Percentiles rank a stretch among this genome's conserved stretches.
These are phyloP conservation scores for Regulus satrapa DNA, from an alignment of 2,113 vertebrate genomes.

Conservation along the genomic window DNA sequence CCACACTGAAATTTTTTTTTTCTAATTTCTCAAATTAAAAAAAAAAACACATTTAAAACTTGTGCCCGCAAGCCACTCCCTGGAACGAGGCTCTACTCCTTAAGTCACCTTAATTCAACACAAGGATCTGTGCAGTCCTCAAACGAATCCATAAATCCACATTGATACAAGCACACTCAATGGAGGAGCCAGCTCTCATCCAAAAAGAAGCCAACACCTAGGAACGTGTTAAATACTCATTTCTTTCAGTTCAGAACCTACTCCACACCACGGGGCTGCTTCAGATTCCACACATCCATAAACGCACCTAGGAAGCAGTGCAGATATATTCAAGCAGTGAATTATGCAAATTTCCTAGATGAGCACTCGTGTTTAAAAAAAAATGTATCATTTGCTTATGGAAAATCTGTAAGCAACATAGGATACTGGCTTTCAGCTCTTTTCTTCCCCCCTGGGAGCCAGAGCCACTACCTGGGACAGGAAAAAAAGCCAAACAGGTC, in stretches of 20 bases:
- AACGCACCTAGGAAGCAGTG: not conserved
- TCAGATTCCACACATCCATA: not conserved
- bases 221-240: not conserved
- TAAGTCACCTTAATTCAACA: not conserved
- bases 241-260: not conserved
- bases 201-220: not conserved
- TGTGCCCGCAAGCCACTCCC: not conserved
- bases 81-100: not conserved
- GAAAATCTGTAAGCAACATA: not conserved
- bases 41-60: not conserved
- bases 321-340: not conserved
- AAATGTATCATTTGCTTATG: not conserved
- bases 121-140: not conserved
- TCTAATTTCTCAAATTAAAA: conserved; percentile 23
- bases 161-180: not conserved
- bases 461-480: not conserved
- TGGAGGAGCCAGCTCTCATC: not conserved
- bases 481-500: accelerated
- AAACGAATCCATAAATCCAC: not conserved
- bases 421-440: not conserved
- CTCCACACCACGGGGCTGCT: not conserved
- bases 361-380: not conserved
- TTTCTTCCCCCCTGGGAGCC: not conserved
- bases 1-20: conserved; percentile 12
- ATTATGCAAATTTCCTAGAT: not conserved